These are phyloP conservation scores for Dolomedes plantarius DNA, from an alignment of 2,888 invertebrate genomes.

Conservation along the genomic window DNA sequence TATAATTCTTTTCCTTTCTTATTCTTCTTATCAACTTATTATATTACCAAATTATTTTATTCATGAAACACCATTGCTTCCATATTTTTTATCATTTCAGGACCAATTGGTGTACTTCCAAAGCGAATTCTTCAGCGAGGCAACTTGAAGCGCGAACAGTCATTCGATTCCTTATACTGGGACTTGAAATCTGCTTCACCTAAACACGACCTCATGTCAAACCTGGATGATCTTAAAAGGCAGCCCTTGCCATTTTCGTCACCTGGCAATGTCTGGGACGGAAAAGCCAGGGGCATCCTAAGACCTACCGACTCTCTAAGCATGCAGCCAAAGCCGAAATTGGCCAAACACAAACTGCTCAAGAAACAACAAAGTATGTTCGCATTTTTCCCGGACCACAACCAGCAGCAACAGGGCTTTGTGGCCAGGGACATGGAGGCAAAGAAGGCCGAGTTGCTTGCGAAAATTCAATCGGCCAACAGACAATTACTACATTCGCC, in stretches of 20 bases:
- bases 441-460: constrained; percentile 50
- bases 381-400: constrained; percentile 73
- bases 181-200: constrained; percentile 72
- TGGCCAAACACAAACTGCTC: constrained; percentile 74
- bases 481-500: constrained; percentile 32
- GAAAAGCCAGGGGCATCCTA: constrained; percentile 27
- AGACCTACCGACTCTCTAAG: constrained; percentile 36
- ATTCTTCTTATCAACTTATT: no score
- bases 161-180: constrained; percentile 74
- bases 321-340: constrained; percentile 69
- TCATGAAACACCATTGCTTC: no score
- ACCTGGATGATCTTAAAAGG: constrained; percentile 72
- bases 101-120: constrained; percentile 61
- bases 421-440: constrained; percentile 38
- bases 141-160: constrained; percentile 74
- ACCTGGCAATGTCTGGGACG: constrained; percentile 53
- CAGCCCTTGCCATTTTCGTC: constrained; percentile 69
- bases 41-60: no score
- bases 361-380: constrained; percentile 74
- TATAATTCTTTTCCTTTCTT: no score
- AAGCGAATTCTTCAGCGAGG: constrained; percentile 68
- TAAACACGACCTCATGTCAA: constrained; percentile 65
- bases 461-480: constrained; percentile 53
- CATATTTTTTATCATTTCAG: neutral
- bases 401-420: constrained; percentile 44